phyloP scores from a whole-genome alignment of 2,113 vertebrate genomes.

The Thymallus thymallus region DNA sequence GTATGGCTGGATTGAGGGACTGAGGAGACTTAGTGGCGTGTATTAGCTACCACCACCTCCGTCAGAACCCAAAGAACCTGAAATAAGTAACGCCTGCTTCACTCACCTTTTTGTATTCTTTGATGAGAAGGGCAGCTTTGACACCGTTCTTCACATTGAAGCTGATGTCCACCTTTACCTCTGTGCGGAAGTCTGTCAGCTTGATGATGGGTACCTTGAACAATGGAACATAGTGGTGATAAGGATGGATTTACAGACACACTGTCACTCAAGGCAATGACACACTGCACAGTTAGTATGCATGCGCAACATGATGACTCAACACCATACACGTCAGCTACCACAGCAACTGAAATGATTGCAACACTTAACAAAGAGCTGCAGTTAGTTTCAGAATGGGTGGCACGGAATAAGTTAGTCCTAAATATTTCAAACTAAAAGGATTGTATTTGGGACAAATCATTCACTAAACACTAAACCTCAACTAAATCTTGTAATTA shows the following conservation, averaged over 20 bases:
- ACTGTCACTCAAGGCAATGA: not conserved
- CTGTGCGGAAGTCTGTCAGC: slow-evolving; percentile 93
- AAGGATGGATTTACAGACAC: not conserved
- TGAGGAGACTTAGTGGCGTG: not conserved
- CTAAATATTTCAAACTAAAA: too few relatives aligned
- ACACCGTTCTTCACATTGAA: slow-evolving; percentile 97
- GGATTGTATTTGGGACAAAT: too few relatives aligned
- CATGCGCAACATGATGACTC: slow-evolving; percentile 17
- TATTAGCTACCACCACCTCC: not conserved
- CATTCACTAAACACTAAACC: too few relatives aligned
- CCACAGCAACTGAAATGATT: too few relatives aligned
- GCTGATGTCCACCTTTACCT: slow-evolving; percentile 99
- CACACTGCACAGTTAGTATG: not conserved
- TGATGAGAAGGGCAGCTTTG: slow-evolving; percentile 94
- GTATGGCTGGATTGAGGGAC: not conserved
- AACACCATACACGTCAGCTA: too few relatives aligned
- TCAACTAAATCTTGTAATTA: too few relatives aligned
- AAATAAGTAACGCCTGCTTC: not conserved
- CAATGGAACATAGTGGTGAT: slow-evolving; percentile 5
- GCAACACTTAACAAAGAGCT: too few relatives aligned
- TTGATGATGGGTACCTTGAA: slow-evolving; percentile 97
- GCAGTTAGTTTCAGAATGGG: too few relatives aligned
- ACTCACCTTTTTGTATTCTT: slow-evolving; percentile 94
- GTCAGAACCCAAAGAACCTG: not conserved
- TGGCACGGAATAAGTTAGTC: too few relatives aligned